Evolutionary conservation across 2,888 invertebrate species (phyloP).

Genomic region (Andrena praecox): DNA sequence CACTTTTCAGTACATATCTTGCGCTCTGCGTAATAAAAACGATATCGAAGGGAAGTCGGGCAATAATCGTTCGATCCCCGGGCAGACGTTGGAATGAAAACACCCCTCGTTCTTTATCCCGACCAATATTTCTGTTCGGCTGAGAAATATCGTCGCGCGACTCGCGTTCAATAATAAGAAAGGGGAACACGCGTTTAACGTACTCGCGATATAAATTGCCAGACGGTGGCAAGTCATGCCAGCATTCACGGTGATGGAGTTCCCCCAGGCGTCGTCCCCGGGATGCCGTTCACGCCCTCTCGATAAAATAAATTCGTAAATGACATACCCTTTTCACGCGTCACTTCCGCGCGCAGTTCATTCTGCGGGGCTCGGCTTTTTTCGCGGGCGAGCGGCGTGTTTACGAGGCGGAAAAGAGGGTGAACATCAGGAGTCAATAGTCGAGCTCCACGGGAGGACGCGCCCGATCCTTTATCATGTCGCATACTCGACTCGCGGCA

Average conservation of each 20-base stretch:
- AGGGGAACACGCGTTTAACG: conserved; percentile 21
- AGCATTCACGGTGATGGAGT: conserved; percentile 40
- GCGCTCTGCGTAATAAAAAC: too few species aligned
- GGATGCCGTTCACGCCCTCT: conserved; percentile 38
- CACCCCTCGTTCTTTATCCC: not conserved
- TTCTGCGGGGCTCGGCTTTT: conserved; percentile 27
- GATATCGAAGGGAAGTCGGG: not conserved
- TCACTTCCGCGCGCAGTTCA: conserved; percentile 60
- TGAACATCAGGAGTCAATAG: conserved; percentile 58
- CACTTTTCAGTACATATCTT: too few species aligned
- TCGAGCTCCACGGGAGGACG: conserved; percentile 28
- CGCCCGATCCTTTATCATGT: conserved; percentile 44
- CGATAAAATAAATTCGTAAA: conserved; percentile 70
- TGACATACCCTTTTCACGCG: conserved; percentile 67
- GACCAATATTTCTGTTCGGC: not conserved
- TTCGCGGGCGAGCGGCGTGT: conserved; percentile 52
- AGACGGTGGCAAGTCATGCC: conserved; percentile 26
- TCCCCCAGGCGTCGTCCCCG: conserved; percentile 20
- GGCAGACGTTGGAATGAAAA: not conserved
- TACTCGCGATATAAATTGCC: conserved; percentile 41
- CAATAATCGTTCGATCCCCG: conserved; percentile 2
- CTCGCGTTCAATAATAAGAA: not conserved
- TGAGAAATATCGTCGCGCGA: not conserved
- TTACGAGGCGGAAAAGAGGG: conserved; percentile 70
- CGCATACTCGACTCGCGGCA: conserved; percentile 41